These are phyloP conservation scores for Aplysia californica DNA, from an alignment of 1,140 invertebrate genomes.

Conservation along the genomic window DNA sequence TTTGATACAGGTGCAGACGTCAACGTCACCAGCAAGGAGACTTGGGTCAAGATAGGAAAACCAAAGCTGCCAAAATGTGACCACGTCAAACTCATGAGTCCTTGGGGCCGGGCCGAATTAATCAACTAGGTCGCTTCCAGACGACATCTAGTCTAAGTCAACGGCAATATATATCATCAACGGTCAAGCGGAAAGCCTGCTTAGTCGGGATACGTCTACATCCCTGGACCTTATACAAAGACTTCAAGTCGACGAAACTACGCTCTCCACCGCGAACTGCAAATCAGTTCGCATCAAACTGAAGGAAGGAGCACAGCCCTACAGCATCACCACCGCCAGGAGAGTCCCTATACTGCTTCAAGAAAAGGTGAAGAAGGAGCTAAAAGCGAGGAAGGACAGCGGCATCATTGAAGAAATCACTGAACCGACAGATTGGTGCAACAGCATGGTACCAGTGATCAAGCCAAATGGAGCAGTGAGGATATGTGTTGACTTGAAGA, in stretches of 20 bases:
- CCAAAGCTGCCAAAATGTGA: background rate
- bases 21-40: background rate
- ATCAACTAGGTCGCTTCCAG: too few relatives aligned
- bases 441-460: background rate
- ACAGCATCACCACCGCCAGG: conserved; percentile 5
- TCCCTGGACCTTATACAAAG: background rate
- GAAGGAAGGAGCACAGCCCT: conserved; percentile 11
- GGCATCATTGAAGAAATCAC: background rate
- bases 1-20: conserved; percentile 31
- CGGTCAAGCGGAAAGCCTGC: background rate
- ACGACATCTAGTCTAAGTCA: too few relatives aligned
- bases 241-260: background rate
- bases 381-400: background rate
- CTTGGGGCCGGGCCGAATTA: too few relatives aligned
- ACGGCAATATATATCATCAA: background rate
- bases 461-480: conserved; percentile 30
- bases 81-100: background rate
- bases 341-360: conserved; percentile 19
- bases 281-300: background rate
- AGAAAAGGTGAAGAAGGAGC: conserved; percentile 9
- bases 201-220: background rate
- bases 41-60: background rate
- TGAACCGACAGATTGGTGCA: conserved; percentile 9
- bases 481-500: conserved; percentile 37
- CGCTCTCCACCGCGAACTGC: background rate